Evolutionary conservation across 2,797 vertebrate species (phyloP).

Genomic region (Peromyscus eremicus): DNA sequence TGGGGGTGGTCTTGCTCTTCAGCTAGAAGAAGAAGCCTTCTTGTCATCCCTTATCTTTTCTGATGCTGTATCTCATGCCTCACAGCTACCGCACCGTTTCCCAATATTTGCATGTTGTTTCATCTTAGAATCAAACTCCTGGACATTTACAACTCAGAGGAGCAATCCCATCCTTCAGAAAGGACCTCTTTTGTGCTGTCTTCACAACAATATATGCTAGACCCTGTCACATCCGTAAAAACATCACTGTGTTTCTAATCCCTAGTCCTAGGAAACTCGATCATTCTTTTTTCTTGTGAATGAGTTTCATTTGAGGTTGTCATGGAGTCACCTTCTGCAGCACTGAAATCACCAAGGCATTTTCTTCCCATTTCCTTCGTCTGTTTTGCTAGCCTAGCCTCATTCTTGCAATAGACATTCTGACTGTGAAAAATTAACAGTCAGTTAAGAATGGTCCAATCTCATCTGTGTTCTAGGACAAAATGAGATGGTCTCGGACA

Average conservation of each 20-base stretch:
- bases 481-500: slow-evolving; percentile 8
- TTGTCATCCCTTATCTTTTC: not conserved
- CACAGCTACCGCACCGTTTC: not conserved
- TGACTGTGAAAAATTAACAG: not conserved
- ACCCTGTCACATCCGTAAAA: not conserved
- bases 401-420: not conserved
- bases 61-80: not conserved
- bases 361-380: not conserved
- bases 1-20: not conserved
- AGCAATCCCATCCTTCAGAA: not conserved
- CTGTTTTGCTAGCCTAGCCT: not conserved
- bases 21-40: slow-evolving; percentile 1
- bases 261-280: not conserved
- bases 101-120: not conserved
- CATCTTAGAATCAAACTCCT: not conserved
- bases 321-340: not conserved
- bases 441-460: slow-evolving; percentile 17
- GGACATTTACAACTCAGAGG: not conserved
- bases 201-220: not conserved
- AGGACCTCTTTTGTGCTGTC: not conserved
- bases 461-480: not conserved
- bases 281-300: not conserved
- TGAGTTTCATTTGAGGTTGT: not conserved
- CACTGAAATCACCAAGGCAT: not conserved
- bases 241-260: not conserved